Base-by-base conservation (phyloP, 2,797 vertebrate genomes). In the Eidolon dupreanum region DNA sequence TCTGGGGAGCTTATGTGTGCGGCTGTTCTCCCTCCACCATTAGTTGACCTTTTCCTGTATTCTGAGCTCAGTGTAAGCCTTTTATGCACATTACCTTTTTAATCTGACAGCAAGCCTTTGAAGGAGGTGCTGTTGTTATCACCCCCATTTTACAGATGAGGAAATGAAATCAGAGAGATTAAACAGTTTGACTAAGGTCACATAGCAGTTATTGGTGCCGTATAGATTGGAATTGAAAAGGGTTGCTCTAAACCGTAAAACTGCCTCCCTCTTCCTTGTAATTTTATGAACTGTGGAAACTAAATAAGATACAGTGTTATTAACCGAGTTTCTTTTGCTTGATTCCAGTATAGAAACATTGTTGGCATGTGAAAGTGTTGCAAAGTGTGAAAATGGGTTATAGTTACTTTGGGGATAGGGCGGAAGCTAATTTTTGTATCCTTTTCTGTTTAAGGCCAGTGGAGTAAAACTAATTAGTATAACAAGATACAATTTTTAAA, bases 141-240 rank as follows among this genome's bases (percentile, higher is more conserved):
- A 82, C 66, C 53, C 86, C 75, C 87, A 22, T 81, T 97, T 94
- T 93, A 91, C 38, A 88, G 83, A 66, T 78, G n/a, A 92, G 66
- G 59, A 93, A 88, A 73, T 84, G 74, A 94, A 96, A 66, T 83
- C 51, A 49, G 51, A 90, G 79, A 77, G 31, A 73, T 83, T 41
- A 36, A 70, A 78, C 74, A 74, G 83, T 78, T 88, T 55, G 79
- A 83, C 61, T 65, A 96, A 88, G 95, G 94, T 97, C 90, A 97
- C 55, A 73, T 13, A 49, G 57, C 75, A 57, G 70, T 92, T 71
- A 66, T 10, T 91, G 59, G 19, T 88, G 9, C 75, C 85, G 59
- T 74, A 28, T 53, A 74, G n/a, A 84, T 46, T 96, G 63, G 85
- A 49, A 77, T 15, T 49, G 49, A 61, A 73, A 89, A 20, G 22